These are phyloP conservation scores for Brachionus paranguensis DNA, from an alignment of 1,140 invertebrate genomes.

Conservation along the genomic window DNA sequence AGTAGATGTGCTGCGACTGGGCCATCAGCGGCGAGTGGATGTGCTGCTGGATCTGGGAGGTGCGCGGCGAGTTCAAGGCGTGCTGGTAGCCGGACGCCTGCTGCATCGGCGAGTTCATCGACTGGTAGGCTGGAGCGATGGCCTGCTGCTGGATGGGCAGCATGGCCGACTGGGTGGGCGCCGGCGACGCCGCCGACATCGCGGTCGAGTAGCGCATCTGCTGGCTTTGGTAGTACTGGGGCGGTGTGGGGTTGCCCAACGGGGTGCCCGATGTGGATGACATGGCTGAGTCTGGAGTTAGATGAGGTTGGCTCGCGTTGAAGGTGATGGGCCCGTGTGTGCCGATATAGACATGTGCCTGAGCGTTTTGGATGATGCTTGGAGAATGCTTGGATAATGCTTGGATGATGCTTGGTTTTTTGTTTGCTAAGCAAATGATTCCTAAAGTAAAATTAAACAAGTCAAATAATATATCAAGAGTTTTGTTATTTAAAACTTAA, in stretches of 20 bases:
- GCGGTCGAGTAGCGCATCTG: conserved; percentile 24
- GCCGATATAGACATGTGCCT: background rate
- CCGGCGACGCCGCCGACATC: conserved; percentile 14
- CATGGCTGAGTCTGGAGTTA: background rate
- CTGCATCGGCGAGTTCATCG: conserved; percentile 6
- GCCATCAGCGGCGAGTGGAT: conserved; percentile 16
- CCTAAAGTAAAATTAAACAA: background rate
- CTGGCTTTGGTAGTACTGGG: background rate
- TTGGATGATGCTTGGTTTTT: background rate
- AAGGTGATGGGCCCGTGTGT: background rate
- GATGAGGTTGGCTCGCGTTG: background rate
- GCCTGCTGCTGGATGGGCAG: background rate
- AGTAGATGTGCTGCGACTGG: conserved; percentile 17
- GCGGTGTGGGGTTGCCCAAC: background rate
- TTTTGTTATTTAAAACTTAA: background rate
- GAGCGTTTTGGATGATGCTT: background rate
- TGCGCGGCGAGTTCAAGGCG: background rate
- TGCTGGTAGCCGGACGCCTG: background rate
- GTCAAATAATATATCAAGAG: background rate
- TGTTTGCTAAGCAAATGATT: background rate
- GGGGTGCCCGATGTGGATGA: background rate
- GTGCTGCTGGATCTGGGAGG: background rate
- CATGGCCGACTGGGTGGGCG: background rate
- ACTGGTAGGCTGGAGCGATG: background rate
- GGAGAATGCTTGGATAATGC: background rate